Evolutionary conservation across 1,140 invertebrate genomes (phyloP), one percentile per base, ranked within the genome.

Genomic region (Tetramorium alpestre): DNA sequence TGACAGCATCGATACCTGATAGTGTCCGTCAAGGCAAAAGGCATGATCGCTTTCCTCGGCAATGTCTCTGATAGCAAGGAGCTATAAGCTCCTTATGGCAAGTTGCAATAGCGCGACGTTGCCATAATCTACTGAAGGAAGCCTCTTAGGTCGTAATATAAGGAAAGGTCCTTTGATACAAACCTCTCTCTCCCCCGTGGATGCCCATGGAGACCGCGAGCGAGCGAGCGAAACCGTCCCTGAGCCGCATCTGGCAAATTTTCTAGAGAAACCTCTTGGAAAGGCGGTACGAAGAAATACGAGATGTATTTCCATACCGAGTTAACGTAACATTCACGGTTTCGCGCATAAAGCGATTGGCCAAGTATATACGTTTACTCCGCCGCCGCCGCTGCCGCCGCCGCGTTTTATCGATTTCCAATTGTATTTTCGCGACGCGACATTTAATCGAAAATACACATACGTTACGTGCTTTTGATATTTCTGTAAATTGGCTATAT

Each of bases 131-230:
- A 86, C 41, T 72, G 38, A 78, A 44, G 75, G 76, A 80, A 81
- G 51, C 75, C 75, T 67, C 76, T 86, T 86, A 86, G 60, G 22
- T 81, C 76, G 77, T 86, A 86, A 81, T 86, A 86, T 78, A 86
- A 81, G 85, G 75, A 58, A 41, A 47, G 38, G 28, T 86, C 85
- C 69, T 86, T 86, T 86, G 85, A 86, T 81, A 81, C 76, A 28
- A 69, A 33, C 49, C 47, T 16, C 33, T 18, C n/a, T 22, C n/a
- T 38, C 41, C 18, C 18, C 6, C 18, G 18, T 16, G 18, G 41
- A 82, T 82, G 67, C 67, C 54, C 80, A 38, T 11, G 54, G 67
- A 60, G 51, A 73, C 51, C 69, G 69, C 51, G 62, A 78, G 76
- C 75, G 84, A 67, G 49, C 47, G 56, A 84, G 41, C 84, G 49